Evolutionary conservation across 2,113 vertebrate genomes (phyloP), one percentile per base, ranked within the genome.

Genomic region (Antennarius striatus): DNA sequence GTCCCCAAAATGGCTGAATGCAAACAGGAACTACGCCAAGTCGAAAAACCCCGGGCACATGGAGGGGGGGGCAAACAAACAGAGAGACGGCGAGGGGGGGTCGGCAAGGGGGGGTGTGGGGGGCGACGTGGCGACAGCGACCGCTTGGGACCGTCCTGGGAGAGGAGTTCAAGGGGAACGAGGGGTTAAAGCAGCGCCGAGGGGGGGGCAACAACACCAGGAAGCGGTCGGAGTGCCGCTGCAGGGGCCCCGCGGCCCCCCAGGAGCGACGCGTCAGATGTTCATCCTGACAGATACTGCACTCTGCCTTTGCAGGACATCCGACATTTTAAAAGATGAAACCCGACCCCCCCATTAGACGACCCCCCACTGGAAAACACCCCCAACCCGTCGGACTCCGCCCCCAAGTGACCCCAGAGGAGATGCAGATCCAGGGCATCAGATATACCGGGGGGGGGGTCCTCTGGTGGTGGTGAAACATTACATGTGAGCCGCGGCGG

Each of bases 1-100:
- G 92, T 93, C 92, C 91, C 93, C 92, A 94, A 94, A 94, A 94
- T 94, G 92, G 93, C 93, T 94, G 92, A 94, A 94, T 93, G 93
- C 93, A 94, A 93, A 94, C 93, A 93, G 93, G 92, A 93, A 91
- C 91, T 79, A 84, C 88, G 92, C 92, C 93, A 93, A 93, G 84
- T 91, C 87, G 79, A 87, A 91, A 91, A 92, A 69, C 22, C 80
- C 86, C 82, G 90, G 88, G 88, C 86, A 88, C 77, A 51, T 75
- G 84, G 80, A 90, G 69, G 75, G 82, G 82, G 68, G 52, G 85
- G 85, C 60, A 56, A 74, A 86, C 51, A 81, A 77, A 56, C 55
- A 70, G 71, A 30, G 54, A 30, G 56, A 40, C 10, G 39, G 39
- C 39, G 39, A 40, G 48, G 57, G 68, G 73, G 60, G 52, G 77